phyloP scores from a whole-genome alignment of 2,888 invertebrate species.

The Nymphalis polychloros region DNA sequence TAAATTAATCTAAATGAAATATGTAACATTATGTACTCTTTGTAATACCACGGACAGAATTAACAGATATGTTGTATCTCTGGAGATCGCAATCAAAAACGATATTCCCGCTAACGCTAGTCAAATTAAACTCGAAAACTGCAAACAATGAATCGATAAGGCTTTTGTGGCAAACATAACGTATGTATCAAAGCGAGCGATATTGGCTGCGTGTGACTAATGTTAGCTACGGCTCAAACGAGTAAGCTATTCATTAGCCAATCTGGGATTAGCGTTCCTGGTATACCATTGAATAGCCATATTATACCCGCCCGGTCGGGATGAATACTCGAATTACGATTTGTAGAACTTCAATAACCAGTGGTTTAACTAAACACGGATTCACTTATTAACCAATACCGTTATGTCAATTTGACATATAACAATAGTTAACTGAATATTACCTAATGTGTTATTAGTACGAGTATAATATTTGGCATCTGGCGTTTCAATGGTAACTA shows the following conservation, averaged over 20 bases:
- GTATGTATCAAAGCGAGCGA: conserved; percentile 44
- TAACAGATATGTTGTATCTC: background rate
- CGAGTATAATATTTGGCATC: no score
- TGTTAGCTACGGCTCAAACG: conserved; percentile 38
- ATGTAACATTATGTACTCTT: no score
- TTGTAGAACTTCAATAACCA: conserved; percentile 33
- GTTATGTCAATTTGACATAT: background rate
- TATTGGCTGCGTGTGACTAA: conserved; percentile 42
- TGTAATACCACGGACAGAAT: background rate
- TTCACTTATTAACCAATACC: conserved; percentile 6
- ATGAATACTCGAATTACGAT: conserved; percentile 30
- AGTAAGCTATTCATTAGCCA: conserved; percentile 50
- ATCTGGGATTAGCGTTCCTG: conserved; percentile 46
- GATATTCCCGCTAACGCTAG: conserved; percentile 7
- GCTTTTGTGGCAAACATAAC: conserved; percentile 30
- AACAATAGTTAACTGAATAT: no score
- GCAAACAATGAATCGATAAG: conserved; percentile 21
- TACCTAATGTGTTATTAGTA: no score
- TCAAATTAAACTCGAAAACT: conserved; percentile 28
- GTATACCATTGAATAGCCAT: conserved; percentile 34
- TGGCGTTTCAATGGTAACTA: no score
- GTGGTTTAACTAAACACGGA: conserved; percentile 10
- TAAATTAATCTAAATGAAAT: no score
- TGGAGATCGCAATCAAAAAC: conserved; percentile 25
- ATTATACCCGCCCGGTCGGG: no score